Evolutionary conservation across 2,797 vertebrate species (phyloP).

Genomic region (Heteromormyrus szaboi): DNA sequence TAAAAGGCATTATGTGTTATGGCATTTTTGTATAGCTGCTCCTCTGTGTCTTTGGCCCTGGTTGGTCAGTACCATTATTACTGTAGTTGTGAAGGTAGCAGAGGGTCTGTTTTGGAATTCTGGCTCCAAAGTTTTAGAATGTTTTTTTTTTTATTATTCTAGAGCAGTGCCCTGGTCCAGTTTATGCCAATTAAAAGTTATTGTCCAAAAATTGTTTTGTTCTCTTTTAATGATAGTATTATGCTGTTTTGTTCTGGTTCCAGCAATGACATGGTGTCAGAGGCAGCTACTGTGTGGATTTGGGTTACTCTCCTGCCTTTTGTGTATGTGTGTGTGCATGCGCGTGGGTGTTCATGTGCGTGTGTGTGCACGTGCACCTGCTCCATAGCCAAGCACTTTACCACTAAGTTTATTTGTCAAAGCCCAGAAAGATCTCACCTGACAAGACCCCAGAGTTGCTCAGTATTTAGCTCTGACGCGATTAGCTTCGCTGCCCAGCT

Average conservation of each 20-base stretch:
- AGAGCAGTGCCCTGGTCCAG: not conserved
- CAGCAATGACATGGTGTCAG: not conserved
- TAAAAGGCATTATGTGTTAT: not conserved
- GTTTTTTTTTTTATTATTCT: not conserved
- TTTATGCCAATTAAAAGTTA: not conserved
- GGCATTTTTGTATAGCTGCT: not conserved
- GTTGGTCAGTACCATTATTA: not conserved
- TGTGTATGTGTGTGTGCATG: not conserved
- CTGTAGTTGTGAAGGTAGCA: not conserved
- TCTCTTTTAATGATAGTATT: not conserved
- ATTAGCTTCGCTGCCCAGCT: not conserved
- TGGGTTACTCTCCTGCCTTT: not conserved
- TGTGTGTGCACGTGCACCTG: conserved; percentile 7
- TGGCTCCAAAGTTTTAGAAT: not conserved
- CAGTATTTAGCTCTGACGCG: not conserved
- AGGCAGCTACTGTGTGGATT: not conserved
- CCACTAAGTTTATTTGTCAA: not conserved
- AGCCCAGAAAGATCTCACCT: not conserved
- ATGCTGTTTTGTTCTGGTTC: not conserved
- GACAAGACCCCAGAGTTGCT: not conserved
- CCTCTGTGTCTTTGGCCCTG: not conserved
- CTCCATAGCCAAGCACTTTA: conserved; percentile 25
- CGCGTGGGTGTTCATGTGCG: not conserved
- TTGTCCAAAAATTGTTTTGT: not conserved
- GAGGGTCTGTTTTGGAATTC: not conserved